Base-by-base conservation (phyloP, 1,140 invertebrate genomes). In the Phenacoccus solenopsis region DNA sequence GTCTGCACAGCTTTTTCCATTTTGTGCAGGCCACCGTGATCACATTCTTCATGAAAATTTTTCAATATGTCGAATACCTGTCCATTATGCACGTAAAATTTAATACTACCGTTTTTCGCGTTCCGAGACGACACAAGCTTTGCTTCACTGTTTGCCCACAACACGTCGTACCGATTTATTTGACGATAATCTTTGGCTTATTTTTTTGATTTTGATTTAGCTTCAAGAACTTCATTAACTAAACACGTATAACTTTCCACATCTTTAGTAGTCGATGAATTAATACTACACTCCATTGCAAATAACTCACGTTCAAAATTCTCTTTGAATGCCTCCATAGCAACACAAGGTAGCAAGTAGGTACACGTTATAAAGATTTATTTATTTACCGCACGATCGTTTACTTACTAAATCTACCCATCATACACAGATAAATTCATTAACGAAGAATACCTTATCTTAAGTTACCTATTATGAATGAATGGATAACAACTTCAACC, bases 71-170 rank as follows among this genome's bases (percentile, higher is more conserved):
- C 64, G 25, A 67, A 67, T 4, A 67, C 20, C 56, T 75, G 67
- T 24, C 75, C 73, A n/a, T 35, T 25, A 24, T 70, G 32, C 16
- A 70, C 69, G 49, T 27, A 68, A 56, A 24, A 70, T 49, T 25
- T 64, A 71, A 71, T 71, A 10, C 20, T n/a, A 2, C 12, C 9
- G 38, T 25, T 56, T 30, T 30, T 59, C 5, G 4, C 68, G 4
- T 28, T 61, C 24, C 13, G 28, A 16, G 71, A 38, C 4, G 28
- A 27, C 20, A 69, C 49, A 13, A 71, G 35, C 69, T 68, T 71
- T 72, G 56, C 21, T 21, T 49, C 67, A 68, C 24, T n/a, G n/a
- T 38, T 21, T 1, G 69, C 57, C 12, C 32, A 30, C 12, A 72
- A 10, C 16, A 25, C 49, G 35, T 72, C 69, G 32, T 59, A 72